Percentiles rank a stretch among this genome's conserved stretches.
phyloP scores from a whole-genome alignment of 2,797 vertebrate genomes.

The Sebastes trivittatus region DNA sequence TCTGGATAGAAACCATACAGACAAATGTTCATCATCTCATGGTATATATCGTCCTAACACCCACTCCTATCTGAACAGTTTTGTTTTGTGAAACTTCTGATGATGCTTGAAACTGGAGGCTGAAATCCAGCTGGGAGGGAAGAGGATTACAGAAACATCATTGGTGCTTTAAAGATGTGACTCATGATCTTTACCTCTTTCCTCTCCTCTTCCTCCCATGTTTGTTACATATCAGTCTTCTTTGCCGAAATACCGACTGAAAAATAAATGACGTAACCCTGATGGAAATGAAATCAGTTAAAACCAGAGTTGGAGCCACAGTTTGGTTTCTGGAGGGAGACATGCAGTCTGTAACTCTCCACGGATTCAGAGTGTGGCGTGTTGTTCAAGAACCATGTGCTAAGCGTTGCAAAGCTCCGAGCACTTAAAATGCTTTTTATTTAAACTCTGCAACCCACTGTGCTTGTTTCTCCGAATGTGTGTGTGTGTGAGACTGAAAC shows the following conservation, averaged over 20 bases:
- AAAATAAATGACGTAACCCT: neutral
- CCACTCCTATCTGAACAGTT: neutral
- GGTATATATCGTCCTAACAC: neutral
- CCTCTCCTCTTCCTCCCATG: neutral
- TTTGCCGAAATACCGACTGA: neutral
- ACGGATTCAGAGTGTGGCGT: slow-evolving; percentile 28
- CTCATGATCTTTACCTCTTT: slow-evolving; percentile 8
- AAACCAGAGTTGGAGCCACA: slow-evolving; percentile 1
- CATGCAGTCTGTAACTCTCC: slow-evolving; percentile 9
- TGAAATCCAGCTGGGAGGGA: neutral
- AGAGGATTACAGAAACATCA: neutral
- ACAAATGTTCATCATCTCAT: neutral
- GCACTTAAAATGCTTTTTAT: slow-evolving; percentile 34
- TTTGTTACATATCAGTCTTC: slow-evolving; percentile 10
- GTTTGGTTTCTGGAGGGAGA: slow-evolving; percentile 30
- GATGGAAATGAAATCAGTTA: slow-evolving; percentile 7
- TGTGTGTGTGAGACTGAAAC: slow-evolving; percentile 27
- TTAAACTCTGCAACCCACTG: slow-evolving; percentile 44
- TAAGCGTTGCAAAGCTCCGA: slow-evolving; percentile 34
- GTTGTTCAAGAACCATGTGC: slow-evolving; percentile 41
- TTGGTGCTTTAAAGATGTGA: slow-evolving; percentile 16
- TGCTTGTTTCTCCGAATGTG: slow-evolving; percentile 16
- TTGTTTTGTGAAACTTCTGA: neutral
- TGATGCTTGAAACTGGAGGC: neutral
- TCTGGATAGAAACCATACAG: too few relatives aligned